A percentile compares a stretch with the other conserved stretches of the same genome.
phyloP scores from a whole-genome alignment of 2,113 vertebrate species.

The Microcebus murinus region DNA sequence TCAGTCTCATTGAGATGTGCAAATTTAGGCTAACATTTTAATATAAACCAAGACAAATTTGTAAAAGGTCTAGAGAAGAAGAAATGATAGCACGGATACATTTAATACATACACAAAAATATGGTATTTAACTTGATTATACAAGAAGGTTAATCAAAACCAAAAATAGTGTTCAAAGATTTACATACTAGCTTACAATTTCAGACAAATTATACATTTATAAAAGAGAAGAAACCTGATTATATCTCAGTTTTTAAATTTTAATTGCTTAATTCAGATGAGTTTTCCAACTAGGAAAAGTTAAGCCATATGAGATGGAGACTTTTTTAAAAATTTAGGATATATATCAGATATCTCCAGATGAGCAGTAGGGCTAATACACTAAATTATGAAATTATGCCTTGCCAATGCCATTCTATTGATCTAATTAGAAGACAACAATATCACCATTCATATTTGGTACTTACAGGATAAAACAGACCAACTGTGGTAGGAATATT shows the following conservation, averaged over 20 bases:
- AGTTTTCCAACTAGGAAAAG: neutral
- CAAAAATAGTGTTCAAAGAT: neutral
- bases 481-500: slow-evolving; percentile 78
- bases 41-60: neutral
- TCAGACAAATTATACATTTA: neutral
- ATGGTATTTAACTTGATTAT: neutral
- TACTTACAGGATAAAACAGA: slow-evolving; percentile 91
- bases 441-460: neutral
- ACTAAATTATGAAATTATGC: neutral
- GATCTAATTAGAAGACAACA: neutral
- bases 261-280: slow-evolving; percentile 4
- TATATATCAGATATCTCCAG: neutral
- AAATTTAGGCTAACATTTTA: too few relatives aligned
- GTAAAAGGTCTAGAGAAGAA: neutral
- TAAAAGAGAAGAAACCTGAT: neutral
- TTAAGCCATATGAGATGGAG: neutral
- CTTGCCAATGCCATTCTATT: neutral
- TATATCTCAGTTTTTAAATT: neutral
- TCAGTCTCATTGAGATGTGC: neutral
- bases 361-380: neutral
- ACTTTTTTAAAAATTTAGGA: neutral
- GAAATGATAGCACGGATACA: neutral
- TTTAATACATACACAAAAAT: neutral
- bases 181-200: neutral
- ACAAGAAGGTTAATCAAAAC: neutral